Evolutionary conservation across 2,113 vertebrate species (phyloP), one percentile per base, ranked within the genome.

Genomic region (Falcunculus frontatus): DNA sequence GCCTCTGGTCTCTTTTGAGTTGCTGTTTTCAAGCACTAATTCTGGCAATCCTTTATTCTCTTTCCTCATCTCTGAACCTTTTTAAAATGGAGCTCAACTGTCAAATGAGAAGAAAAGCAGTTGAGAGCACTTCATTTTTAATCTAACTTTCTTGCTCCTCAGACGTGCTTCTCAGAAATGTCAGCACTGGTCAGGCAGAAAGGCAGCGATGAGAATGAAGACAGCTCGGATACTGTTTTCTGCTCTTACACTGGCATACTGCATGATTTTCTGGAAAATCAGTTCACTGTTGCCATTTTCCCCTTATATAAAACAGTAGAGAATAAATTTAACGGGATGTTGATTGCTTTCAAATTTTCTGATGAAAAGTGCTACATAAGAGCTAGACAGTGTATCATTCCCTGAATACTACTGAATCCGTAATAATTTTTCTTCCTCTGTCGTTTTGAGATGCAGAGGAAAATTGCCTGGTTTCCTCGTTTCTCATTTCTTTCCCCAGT

Each of bases 321-420:
- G 47, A 94, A 88, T 90, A 91, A 44, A 67, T 93, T 94, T 93
- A 80, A 47, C 39, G 26, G 41, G 37, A 63, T 78, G 60, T 78
- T 86, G 85, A 84, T 87, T 78, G 64, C 86, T 94, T 87, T 92
- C 64, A 52, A 41, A 49, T 92, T 92, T 89, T 79, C 41, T 95
- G 69, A 75, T 89, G 64, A 70, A 72, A 93, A 93, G 56, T 50
- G 41, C 60, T 91, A 30, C 35, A 16, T 56, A 84, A 88, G 59
- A 83, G 11, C 62, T 80, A 93, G 53, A 85, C 68, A 60, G 6
- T 72, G 35, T 89, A 47, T 87, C 57, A 23, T 26, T 70, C 26
- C 26, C 33, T 67, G 85, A 88, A 53, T 80, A 39, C 82, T 89
- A 30, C 46, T 78, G 56, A 93, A 77, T 55, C 37, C 1, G 2